A percentile compares a stretch with the other conserved stretches of the same genome.
phyloP scores from a whole-genome alignment of 2,797 vertebrate species.

The Danionella dracula region DNA sequence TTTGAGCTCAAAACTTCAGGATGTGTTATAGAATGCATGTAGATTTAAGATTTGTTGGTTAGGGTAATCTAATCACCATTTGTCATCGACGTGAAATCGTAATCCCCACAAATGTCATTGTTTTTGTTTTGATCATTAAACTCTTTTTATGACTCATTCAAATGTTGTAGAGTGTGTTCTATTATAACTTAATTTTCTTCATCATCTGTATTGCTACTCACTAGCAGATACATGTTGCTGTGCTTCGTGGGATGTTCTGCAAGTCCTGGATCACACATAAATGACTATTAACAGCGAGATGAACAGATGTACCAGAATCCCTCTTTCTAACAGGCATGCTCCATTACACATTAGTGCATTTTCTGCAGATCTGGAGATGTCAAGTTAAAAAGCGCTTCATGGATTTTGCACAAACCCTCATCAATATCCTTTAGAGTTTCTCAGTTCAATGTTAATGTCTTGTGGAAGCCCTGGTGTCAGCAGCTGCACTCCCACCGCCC shows the following conservation, averaged over 20 bases:
- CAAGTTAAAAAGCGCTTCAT: slow-evolving; percentile 53
- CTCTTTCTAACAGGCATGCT: slow-evolving; percentile 57
- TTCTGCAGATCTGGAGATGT: slow-evolving; percentile 40
- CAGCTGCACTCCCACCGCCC: slow-evolving; percentile 39
- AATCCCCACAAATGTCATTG: too few relatives aligned
- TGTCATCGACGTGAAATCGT: too few relatives aligned
- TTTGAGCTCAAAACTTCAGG: too few relatives aligned
- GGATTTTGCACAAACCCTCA: slow-evolving; percentile 43
- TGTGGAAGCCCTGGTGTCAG: slow-evolving; percentile 53
- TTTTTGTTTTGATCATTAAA: too few relatives aligned
- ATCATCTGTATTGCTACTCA: too few relatives aligned
- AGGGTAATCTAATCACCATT: too few relatives aligned
- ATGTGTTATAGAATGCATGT: too few relatives aligned
- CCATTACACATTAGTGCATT: slow-evolving; percentile 65
- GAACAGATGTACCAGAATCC: slow-evolving; percentile 21
- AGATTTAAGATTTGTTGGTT: too few relatives aligned
- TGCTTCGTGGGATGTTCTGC: background rate
- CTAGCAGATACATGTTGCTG: too few relatives aligned
- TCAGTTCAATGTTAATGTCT: slow-evolving; percentile 74
- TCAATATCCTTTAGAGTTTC: slow-evolving; percentile 39
- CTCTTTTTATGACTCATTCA: too few relatives aligned
- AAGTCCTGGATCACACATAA: background rate
- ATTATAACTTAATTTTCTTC: too few relatives aligned
- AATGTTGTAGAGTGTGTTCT: too few relatives aligned
- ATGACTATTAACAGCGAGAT: background rate